Evolutionary conservation across 2,888 invertebrate genomes (phyloP).

Genomic region (Lottia gigantea): DNA sequence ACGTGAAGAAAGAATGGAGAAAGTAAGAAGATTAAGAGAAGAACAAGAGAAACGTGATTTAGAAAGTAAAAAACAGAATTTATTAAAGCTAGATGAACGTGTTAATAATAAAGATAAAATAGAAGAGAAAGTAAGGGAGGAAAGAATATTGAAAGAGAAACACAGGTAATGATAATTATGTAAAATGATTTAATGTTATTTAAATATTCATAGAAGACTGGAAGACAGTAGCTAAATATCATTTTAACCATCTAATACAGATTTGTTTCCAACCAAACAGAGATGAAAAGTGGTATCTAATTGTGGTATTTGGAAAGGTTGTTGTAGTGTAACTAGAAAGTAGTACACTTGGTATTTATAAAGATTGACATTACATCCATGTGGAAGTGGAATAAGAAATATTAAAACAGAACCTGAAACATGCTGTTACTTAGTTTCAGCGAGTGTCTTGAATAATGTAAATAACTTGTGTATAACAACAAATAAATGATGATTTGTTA

Average conservation of each 20-base stretch:
- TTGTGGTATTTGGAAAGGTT: neutral
- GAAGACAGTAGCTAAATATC: too few relatives aligned
- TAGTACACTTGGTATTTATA: too few relatives aligned
- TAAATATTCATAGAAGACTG: neutral
- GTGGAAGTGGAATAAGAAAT: too few relatives aligned
- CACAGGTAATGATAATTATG: too few relatives aligned
- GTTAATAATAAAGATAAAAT: conserved; percentile 37
- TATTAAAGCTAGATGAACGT: conserved; percentile 41
- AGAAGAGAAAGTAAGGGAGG: conserved; percentile 46
- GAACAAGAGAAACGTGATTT: conserved; percentile 32
- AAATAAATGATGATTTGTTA: neutral
- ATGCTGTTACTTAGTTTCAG: too few relatives aligned
- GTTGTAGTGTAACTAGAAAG: too few relatives aligned
- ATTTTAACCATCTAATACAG: too few relatives aligned
- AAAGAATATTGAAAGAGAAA: conserved; percentile 33
- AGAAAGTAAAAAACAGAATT: conserved; percentile 31
- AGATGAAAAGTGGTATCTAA: neutral
- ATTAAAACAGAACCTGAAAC: too few relatives aligned
- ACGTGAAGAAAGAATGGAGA: conserved; percentile 48
- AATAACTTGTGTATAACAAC: too few relatives aligned
- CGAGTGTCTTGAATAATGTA: conserved; percentile 6
- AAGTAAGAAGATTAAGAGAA: conserved; percentile 40
- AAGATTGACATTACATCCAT: too few relatives aligned
- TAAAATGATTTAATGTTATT: too few relatives aligned
- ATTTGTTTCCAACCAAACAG: too few relatives aligned